Conservation (phyloP, 2,113 vertebrate species). For the Dicerorhinus sumatrensis region DNA sequence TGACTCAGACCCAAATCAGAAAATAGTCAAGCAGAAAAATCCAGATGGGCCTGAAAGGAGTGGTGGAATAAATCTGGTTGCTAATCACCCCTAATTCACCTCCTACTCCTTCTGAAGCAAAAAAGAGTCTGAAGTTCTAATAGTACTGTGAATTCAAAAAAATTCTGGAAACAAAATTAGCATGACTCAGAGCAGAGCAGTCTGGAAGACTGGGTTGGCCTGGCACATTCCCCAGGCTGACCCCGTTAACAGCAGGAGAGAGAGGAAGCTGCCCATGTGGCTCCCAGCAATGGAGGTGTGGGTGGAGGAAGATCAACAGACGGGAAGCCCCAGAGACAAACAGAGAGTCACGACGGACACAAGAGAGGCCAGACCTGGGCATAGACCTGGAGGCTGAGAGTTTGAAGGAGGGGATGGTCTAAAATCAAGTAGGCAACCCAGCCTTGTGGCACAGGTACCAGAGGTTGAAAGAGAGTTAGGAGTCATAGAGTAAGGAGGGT, state of each 20-base stretch:
- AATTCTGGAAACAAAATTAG: slow-evolving; percentile 40
- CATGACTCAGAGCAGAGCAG: slow-evolving; percentile 16
- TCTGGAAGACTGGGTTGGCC: not conserved
- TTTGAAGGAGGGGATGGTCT: not conserved
- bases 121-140: slow-evolving; percentile 11
- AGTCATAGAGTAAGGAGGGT: not conserved
- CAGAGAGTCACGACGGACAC: not conserved
- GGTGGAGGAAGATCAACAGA: not conserved
- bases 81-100: slow-evolving; percentile 38
- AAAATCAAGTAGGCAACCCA: not conserved
- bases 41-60: slow-evolving; percentile 17
- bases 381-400: not conserved
- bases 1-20: slow-evolving; percentile 41
- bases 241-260: not conserved
- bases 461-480: not conserved
- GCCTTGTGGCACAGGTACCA: not conserved
- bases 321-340: not conserved
- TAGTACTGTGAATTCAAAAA: not conserved
- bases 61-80: not conserved
- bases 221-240: not conserved
- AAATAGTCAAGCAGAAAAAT: slow-evolving; percentile 60
- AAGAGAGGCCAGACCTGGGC: not conserved
- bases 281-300: not conserved
- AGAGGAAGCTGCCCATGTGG: not conserved
- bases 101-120: slow-evolving; percentile 32